These are phyloP conservation scores for Spermophilus dauricus DNA, from an alignment of 2,113 vertebrate genomes.

Conservation along the genomic window DNA sequence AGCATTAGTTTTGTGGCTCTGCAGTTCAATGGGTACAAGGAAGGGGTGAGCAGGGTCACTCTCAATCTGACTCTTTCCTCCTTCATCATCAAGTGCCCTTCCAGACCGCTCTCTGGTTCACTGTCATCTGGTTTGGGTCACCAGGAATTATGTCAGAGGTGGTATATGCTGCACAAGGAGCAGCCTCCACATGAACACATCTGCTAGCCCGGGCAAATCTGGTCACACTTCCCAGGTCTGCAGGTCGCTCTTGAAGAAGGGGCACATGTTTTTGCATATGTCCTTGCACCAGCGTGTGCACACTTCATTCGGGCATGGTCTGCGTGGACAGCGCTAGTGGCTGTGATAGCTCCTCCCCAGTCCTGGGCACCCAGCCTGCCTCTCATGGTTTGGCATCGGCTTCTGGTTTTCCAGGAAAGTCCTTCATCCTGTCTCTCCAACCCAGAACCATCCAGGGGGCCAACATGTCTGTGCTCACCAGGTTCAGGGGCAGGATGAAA, in stretches of 20 bases:
- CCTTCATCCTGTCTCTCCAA: not conserved
- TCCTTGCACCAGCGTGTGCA: too few species aligned
- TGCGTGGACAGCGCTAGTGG: not conserved
- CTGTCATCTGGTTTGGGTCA: not conserved
- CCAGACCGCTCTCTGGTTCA: not conserved
- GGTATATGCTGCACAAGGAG: fast-evolving
- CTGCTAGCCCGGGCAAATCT: fast-evolving
- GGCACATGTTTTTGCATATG: fast-evolving
- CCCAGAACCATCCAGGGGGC: not conserved
- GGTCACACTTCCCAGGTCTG: fast-evolving
- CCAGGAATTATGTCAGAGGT: not conserved
- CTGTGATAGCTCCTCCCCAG: not conserved
- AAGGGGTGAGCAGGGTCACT: constrained; percentile 13
- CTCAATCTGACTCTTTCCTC: not conserved
- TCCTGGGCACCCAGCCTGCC: not conserved
- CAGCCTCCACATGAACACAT: fast-evolving
- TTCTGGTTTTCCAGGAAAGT: not conserved
- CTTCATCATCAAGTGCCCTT: not conserved
- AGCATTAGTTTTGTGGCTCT: constrained; percentile 12
- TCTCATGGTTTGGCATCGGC: not conserved
- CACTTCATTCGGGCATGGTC: not conserved
- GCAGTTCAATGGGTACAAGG: constrained; percentile 60
- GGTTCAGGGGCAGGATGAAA: fast-evolving
- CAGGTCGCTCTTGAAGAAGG: not conserved
- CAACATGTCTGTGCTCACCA: not conserved